A percentile compares a stretch with the other conserved stretches of the same genome.
phyloP scores from a whole-genome alignment of 2,113 vertebrate genomes.

The Pteruthius melanotis region DNA sequence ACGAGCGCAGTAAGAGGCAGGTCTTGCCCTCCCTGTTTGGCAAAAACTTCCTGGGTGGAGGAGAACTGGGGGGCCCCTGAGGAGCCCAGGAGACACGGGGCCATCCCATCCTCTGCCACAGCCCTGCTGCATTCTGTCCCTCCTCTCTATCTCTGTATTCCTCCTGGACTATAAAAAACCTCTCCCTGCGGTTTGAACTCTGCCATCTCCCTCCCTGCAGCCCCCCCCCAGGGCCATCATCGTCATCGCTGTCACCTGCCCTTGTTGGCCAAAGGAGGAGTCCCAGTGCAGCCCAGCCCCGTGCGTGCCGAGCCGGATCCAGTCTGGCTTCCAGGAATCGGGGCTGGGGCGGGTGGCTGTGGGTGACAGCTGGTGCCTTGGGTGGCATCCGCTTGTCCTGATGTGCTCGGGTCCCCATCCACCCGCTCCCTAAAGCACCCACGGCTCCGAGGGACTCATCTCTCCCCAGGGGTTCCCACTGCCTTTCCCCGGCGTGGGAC shows the following conservation, averaged over 20 bases:
- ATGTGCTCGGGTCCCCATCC: fast-evolving
- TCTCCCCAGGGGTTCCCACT: background rate
- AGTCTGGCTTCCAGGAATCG: slow-evolving; percentile 34
- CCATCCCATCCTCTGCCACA: background rate
- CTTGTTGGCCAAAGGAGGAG: slow-evolving; percentile 60
- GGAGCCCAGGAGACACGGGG: background rate
- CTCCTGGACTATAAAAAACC: background rate
- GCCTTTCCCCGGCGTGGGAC: background rate
- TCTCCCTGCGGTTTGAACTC: background rate
- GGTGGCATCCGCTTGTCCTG: background rate
- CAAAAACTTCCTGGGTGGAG: background rate
- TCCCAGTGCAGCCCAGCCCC: background rate
- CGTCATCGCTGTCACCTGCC: background rate
- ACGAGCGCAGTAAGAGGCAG: background rate
- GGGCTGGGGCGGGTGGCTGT: background rate
- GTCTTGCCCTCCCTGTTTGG: background rate
- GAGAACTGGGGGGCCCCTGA: background rate
- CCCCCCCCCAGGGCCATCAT: fast-evolving
- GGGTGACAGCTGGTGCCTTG: slow-evolving; percentile 6
- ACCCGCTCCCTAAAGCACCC: background rate
- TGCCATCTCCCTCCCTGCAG: background rate
- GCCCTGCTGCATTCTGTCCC: fast-evolving
- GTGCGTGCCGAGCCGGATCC: background rate
- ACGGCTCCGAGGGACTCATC: background rate
- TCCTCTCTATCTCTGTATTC: background rate